Conservation (phyloP, 2,888 invertebrate genomes). For the Meiosimyza decipiens region DNA sequence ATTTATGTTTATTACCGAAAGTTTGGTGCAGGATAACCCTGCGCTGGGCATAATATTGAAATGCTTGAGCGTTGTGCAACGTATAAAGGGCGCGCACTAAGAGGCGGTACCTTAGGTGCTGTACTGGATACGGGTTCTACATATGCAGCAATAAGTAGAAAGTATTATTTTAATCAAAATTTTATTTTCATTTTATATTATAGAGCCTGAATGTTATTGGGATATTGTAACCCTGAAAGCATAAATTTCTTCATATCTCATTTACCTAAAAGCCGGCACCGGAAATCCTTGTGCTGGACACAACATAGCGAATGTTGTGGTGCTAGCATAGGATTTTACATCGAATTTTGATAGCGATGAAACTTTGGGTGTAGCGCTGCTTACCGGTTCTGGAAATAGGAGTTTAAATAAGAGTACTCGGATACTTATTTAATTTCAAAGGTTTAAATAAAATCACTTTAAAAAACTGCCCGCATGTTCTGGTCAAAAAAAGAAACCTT, state of each 20-base stretch:
- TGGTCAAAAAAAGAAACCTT: slow-evolving; percentile 66
- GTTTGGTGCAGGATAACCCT: slow-evolving; percentile 79
- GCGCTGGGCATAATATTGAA: slow-evolving; percentile 79
- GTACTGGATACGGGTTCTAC: slow-evolving; percentile 71
- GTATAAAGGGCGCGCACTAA: slow-evolving; percentile 65
- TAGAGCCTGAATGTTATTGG: neutral
- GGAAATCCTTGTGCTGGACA: slow-evolving; percentile 71
- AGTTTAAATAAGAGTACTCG: neutral
- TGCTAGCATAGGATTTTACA: slow-evolving; percentile 55
- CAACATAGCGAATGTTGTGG: slow-evolving; percentile 55
- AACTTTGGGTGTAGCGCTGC: slow-evolving; percentile 77
- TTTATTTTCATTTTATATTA: too few relatives aligned
- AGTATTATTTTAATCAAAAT: too few relatives aligned
- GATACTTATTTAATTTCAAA: neutral
- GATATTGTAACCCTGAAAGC: neutral
- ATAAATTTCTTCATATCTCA: slow-evolving; percentile 38
- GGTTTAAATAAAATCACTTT: neutral
- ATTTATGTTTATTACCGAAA: slow-evolving; percentile 71
- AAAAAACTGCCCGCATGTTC: neutral
- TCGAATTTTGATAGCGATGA: slow-evolving; percentile 68
- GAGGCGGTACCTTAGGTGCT: slow-evolving; percentile 69
- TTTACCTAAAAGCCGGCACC: slow-evolving; percentile 69
- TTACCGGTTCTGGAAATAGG: slow-evolving; percentile 72
- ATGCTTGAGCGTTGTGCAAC: slow-evolving; percentile 68
- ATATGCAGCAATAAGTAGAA: too few relatives aligned